Base-by-base conservation (phyloP, 2,113 vertebrate genomes). In the Siphamia tubifer region DNA sequence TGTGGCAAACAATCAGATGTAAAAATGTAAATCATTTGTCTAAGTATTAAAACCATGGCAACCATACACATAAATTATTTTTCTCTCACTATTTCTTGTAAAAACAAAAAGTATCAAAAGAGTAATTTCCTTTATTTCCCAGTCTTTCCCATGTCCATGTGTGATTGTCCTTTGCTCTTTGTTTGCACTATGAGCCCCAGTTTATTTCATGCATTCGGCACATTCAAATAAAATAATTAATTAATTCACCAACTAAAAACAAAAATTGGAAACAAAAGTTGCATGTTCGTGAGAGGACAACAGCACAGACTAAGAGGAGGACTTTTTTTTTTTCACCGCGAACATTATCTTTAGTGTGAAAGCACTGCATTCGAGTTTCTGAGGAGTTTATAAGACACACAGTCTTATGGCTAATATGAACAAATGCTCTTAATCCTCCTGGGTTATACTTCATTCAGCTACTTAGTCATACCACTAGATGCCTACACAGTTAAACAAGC, bases 1-100 rank as follows among this genome's bases (percentile, higher is more conserved):
- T 92, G 91, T 95, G 93, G 94, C 89, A 94, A 94, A 94, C 94
- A 96, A 95, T 96, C 95, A 95, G 81, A 87, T 94, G 90, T 92
- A 91, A 83, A 88, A 85, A 87, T 86, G 77, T 79, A 81, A 87
- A 90, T 85, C 81, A 69, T 85, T 81, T 83, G 71, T 24, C 54
- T 76, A 86, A 82, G 65, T 78, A 79, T 82, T 67, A 62, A 84
- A 84, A 79, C 74, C 40, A 31, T 21, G 61, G 71, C 34, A 32
- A 66, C 54, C 72, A 20, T 53, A 9, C 32, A 75, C 75, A 86
- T 82, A 81, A 83, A 65, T 78, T 74, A 83, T 85, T 84, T 72
- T 75, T 49, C 56, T 74, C 63, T 83, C 63, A 55, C 78, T 61
- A 51, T 70, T 73, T 76, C 73, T 82, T 85, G 74, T 87, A 77